phyloP scores from a whole-genome alignment of 2,113 vertebrate species.

The Potamarius usumacintae region DNA sequence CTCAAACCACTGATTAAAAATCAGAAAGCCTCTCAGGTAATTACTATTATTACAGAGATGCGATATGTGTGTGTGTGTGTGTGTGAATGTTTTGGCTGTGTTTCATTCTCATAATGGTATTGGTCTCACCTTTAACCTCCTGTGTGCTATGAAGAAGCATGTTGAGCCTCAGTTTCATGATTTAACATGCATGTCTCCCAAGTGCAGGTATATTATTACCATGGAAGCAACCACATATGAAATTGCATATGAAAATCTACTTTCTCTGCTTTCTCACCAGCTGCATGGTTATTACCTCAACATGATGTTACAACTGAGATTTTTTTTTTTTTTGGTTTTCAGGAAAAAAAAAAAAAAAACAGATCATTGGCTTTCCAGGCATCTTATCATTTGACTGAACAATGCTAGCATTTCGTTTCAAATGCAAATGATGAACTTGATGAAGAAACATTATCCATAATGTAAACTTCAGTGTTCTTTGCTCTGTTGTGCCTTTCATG shows the following conservation, averaged over 20 bases:
- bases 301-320: neutral
- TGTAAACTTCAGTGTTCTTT: neutral
- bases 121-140: constrained; percentile 16
- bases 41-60: neutral
- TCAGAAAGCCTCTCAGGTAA: neutral
- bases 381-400: neutral
- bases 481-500: neutral
- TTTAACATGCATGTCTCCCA: neutral
- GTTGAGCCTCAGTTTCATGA: neutral
- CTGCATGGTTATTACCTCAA: neutral
- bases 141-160: neutral
- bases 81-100: constrained; percentile 18
- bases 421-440: constrained; percentile 34
- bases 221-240: constrained; percentile 7
- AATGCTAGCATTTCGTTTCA: constrained; percentile 6
- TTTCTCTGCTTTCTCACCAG: neutral
- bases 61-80: too few relatives aligned
- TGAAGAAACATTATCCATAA: constrained; percentile 46
- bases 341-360: neutral
- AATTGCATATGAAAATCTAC: neutral
- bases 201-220: neutral
- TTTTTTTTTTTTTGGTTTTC: neutral
- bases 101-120: constrained; percentile 11
- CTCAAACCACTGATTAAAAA: neutral
- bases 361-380: neutral